These are phyloP conservation scores for Glaucidium brasilianum DNA, from an alignment of 2,113 vertebrate genomes.

Conservation along the genomic window DNA sequence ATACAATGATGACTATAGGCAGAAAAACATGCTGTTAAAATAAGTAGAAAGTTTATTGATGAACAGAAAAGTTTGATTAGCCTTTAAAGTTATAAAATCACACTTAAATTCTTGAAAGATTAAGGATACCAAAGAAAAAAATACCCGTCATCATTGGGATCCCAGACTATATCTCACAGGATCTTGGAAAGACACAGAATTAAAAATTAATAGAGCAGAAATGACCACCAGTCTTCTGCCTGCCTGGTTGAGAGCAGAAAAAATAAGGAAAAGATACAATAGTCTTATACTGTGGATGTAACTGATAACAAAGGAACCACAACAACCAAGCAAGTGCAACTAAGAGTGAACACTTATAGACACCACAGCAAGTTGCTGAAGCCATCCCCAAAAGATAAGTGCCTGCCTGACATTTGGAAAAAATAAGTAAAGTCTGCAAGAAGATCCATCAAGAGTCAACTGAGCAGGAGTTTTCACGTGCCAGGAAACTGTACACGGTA, in stretches of 20 bases:
- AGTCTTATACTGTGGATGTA: background rate
- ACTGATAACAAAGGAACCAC: background rate
- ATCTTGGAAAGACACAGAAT: background rate
- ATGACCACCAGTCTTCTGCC: background rate
- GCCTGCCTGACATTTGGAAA: background rate
- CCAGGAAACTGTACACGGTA: background rate
- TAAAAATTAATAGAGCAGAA: background rate
- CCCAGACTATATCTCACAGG: background rate
- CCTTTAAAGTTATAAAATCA: background rate
- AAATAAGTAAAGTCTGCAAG: background rate
- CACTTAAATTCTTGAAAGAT: background rate
- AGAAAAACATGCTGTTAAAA: background rate
- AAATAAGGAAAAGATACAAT: background rate
- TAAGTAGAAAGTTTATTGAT: background rate
- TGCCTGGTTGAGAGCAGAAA: background rate
- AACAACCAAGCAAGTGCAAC: background rate
- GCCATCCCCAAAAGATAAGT: background rate
- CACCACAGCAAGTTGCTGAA: background rate
- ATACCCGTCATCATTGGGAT: background rate
- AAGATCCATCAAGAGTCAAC: background rate
- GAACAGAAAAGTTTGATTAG: background rate
- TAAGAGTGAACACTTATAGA: background rate
- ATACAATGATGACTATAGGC: background rate
- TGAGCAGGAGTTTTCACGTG: rapidly evolving
- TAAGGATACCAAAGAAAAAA: background rate